phyloP scores from a whole-genome alignment of 2,797 vertebrate species.

The Protosalanx chinensis region DNA sequence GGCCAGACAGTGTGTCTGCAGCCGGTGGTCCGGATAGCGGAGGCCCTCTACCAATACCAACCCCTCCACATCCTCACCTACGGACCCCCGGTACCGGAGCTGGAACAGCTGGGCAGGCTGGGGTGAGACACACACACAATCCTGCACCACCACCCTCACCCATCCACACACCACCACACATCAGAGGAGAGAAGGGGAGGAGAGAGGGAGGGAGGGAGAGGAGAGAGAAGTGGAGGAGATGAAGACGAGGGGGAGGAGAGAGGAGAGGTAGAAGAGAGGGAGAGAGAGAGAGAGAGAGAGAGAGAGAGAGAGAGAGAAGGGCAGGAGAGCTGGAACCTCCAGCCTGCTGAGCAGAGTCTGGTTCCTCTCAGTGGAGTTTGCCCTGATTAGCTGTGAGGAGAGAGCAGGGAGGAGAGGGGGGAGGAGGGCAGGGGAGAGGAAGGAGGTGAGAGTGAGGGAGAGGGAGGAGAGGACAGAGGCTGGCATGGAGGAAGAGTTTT shows the following conservation, averaged over 20 bases:
- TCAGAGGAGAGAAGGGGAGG: neutral
- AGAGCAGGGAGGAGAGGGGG: slow-evolving; percentile 47
- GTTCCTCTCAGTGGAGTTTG: slow-evolving; percentile 49
- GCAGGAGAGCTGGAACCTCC: neutral
- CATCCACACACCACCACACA: neutral
- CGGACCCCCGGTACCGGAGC: slow-evolving; percentile 84
- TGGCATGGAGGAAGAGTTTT: slow-evolving; percentile 42
- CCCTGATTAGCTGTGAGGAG: slow-evolving; percentile 57
- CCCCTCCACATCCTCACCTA: slow-evolving; percentile 81
- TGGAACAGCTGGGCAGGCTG: slow-evolving; percentile 80
- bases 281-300: neutral
- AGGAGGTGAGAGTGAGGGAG: slow-evolving; percentile 10
- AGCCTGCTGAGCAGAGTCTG: slow-evolving; percentile 40
- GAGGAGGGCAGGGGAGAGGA: slow-evolving; percentile 32
- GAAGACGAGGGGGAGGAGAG: neutral
- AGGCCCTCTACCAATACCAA: slow-evolving; percentile 84
- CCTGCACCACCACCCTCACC: neutral
- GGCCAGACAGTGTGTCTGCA: slow-evolving; percentile 83
- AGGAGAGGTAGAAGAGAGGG: neutral
- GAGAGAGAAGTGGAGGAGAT: neutral
- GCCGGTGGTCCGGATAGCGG: slow-evolving; percentile 80
- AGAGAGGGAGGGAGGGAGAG: neutral
- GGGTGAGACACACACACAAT: slow-evolving; percentile 74
- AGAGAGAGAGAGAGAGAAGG: neutral
- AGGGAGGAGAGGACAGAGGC: too few species aligned